Percentiles rank a stretch among this genome's conserved stretches.
These are phyloP conservation scores for Gymnosoma rotundatum DNA, from an alignment of 2,888 invertebrate species.

Conservation along the genomic window DNA sequence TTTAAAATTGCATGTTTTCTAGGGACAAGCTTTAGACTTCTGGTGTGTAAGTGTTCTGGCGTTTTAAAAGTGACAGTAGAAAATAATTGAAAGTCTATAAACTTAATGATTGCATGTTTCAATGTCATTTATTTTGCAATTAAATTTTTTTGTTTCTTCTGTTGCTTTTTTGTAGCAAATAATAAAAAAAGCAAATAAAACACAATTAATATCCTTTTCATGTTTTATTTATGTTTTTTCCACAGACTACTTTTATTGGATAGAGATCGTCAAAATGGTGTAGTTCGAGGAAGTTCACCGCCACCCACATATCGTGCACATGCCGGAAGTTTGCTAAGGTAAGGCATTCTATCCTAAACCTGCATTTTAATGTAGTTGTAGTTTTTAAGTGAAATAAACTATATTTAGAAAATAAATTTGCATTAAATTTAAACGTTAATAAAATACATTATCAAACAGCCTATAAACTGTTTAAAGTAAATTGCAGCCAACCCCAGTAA, in stretches of 20 bases:
- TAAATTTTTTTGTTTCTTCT: not conserved
- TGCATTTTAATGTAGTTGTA: not conserved
- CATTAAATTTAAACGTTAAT: constrained; percentile 36
- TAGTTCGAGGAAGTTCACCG: constrained; percentile 86
- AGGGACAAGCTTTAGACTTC: not conserved
- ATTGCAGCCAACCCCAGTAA: not conserved
- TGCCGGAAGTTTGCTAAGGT: constrained; percentile 91
- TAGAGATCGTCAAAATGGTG: constrained; percentile 86
- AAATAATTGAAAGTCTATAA: constrained; percentile 59
- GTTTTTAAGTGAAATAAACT: constrained; percentile 5
- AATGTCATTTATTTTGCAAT: constrained; percentile 74
- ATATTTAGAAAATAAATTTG: constrained; percentile 38
- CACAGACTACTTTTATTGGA: constrained; percentile 92
- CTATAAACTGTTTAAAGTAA: constrained; percentile 38
- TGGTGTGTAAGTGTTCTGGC: too few relatives aligned
- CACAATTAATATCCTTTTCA: constrained; percentile 59
- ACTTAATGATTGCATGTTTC: constrained; percentile 76
- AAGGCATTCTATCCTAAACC: constrained; percentile 71
- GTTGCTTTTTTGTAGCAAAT: too few relatives aligned
- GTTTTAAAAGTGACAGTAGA: constrained; percentile 13
- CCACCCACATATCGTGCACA: constrained; percentile 97
- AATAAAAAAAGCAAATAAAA: constrained; percentile 11
- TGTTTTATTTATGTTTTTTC: constrained; percentile 72
- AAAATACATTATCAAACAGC: constrained; percentile 37
- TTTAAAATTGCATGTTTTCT: constrained; percentile 45